Base-by-base conservation (phyloP, 1,140 invertebrate species). In the Mizuhopecten yessoensis region DNA sequence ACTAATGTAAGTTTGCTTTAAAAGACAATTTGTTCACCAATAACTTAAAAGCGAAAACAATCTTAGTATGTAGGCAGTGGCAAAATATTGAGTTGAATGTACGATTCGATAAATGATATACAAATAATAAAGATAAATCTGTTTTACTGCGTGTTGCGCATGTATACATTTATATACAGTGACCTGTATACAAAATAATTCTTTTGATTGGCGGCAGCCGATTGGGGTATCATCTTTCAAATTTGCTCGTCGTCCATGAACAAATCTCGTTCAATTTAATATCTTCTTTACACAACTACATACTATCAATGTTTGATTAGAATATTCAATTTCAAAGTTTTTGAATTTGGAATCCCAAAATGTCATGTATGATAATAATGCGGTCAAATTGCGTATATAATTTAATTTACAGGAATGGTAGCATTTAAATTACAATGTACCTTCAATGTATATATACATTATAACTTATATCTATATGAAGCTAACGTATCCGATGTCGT, bases 251-350 rank as follows among this genome's bases (percentile, higher is more conserved):
- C 17, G 57, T 75, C 57, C 57, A 75, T 75, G 57, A 75, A 75
- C 57, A 75, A 75, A 75, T 75, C 57, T 75, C 15, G 57, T 29
- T 29, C 57, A n/a, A 29, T 75, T 29, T 75, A 75, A 75, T 75
- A 29, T 75, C 23, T n/a, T 75, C 57, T 75, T 75, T 29, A 13
- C 29, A 75, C n/a, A 29, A n/a, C 57, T 29, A 75, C 57, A 29
- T 75, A 75, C 57, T 75, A 75, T 75, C 57, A 29, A 75, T 75
- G 57, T 75, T 17, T 75, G n/a, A 75, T 75, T 75, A 75, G 57
- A 75, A 75, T 75, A 75, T 75, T 75, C 57, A 75, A 29, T 75
- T 75, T 75, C 57, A 75, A 75, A n/a, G 57, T 75, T 75, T 75
- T 75, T 75, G 57, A 75, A 75, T 75, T 75, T 75, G 57, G 57